Conservation (phyloP, 1,140 invertebrate species). For the Bombus balteatus region DNA sequence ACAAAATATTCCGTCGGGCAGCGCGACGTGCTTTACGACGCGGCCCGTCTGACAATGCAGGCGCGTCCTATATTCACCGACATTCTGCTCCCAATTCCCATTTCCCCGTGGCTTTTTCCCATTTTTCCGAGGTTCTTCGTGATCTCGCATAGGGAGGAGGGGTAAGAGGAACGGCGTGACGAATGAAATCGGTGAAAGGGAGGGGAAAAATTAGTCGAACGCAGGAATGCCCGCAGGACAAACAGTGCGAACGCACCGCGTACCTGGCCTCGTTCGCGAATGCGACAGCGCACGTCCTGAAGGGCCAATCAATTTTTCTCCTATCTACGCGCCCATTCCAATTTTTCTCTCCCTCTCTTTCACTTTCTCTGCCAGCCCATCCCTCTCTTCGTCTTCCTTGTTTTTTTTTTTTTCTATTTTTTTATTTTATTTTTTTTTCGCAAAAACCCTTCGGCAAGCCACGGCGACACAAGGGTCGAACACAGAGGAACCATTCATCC, state of each 20-base stretch:
- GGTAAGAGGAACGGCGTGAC: background rate
- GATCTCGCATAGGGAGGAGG: background rate
- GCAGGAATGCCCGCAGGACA: conserved; percentile 27
- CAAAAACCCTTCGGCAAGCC: conserved; percentile 57
- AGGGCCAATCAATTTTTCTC: conserved; percentile 71
- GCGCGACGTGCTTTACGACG: conserved; percentile 2
- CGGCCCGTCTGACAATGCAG: background rate
- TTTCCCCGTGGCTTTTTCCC: background rate
- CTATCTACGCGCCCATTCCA: background rate
- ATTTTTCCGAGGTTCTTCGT: conserved; percentile 13
- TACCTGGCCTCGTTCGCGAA: conserved; percentile 38
- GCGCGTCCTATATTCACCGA: conserved; percentile 4
- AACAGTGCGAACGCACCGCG: conserved; percentile 44
- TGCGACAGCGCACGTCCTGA: conserved; percentile 64
- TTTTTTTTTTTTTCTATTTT: background rate
- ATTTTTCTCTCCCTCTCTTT: background rate
- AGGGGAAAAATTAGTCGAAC: conserved; percentile 40
- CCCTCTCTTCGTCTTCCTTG: background rate
- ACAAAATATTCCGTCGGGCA: conserved; percentile 5
- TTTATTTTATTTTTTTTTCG: conserved; percentile 30
- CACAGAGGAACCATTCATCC: conserved; percentile 69
- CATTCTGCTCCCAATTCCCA: background rate
- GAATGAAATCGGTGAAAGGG: conserved; percentile 17
- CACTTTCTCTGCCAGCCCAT: too few relatives aligned
- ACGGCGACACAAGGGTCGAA: conserved; percentile 62